Base-by-base conservation (phyloP, 2,888 invertebrate genomes). In the Molorchus minor region DNA sequence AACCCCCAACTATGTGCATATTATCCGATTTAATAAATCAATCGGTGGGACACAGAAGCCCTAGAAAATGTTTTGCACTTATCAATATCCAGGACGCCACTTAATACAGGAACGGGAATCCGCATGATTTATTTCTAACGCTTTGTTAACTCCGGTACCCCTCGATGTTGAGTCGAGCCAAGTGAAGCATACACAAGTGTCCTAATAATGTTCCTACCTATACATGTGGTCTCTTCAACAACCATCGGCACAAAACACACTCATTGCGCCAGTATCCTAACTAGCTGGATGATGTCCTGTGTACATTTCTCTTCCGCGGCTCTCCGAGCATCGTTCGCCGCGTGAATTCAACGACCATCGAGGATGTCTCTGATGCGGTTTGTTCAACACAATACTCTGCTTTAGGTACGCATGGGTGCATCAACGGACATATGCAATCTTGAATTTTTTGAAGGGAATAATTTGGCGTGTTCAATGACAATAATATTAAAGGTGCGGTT, bases 161-260 rank as follows among this genome's bases (percentile, higher is more conserved):
- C 33, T 44, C 10, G 30, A 36, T 52, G 58, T 30, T 30, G 16
- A 16, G 17, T 51, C 59, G 61, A 53, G 64, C 58, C 64, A 71
- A 73, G 58, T 67, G 70, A 72, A 66, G 73, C 75, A 73, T 71
- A 61, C 68, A 69, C 65, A 64, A 78, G 78, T 72, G 72, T 67
- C 71, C 77, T 71, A 77, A 78, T 71, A 77, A 78, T 77, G 75
- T 75, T 77, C 74, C 72, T 75, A 77, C 76, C 76, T 76, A 78
- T 76, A 12, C 33, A 33, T 33, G 77, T 74, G 77, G 77, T 75
- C 75, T 60, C 62, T 63, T 65, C 46, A 62, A 41, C 61, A 51
- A 62, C 41, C 29, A 38, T 38, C 40, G 17, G 38, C 17, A 52
- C 60, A 64, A 64, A 64, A 64, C 61, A 61, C 35, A 36, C 54